Evolutionary conservation across 2,888 invertebrate species (phyloP), one percentile per base, ranked within the genome.

Genomic region (Piscicola geometra): DNA sequence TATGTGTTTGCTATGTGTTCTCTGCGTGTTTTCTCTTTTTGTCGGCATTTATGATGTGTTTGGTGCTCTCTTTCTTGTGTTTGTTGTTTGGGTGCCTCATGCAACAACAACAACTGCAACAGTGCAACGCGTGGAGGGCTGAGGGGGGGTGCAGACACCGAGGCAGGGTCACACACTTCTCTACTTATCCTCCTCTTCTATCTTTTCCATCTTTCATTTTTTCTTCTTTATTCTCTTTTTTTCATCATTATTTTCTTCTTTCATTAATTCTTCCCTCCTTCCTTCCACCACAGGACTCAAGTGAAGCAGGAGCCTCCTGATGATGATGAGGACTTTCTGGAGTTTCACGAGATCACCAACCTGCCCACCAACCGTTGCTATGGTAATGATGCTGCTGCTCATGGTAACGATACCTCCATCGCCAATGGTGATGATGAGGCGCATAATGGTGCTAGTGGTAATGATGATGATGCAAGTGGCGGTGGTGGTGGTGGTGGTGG

Each of bases 291-390:
- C 56, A 15, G 72, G 21, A 56, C 32, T 30, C 0, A 32, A 50
- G 25, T 72, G 72, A 72, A 72, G 72, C 28, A 56, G 30, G 72
- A 72, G 30, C 72, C 72, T n/a, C 25, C 33, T 5, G 72, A 72
- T 9, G 56, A 25, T 5, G 72, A 72, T 9, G 56, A 25, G 28
- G 72, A 72, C 18, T 50, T 72, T 52, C 30, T 56, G 18, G 33
- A 50, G 21, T 25, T 50, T 30, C 50, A 60, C 1, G 72, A 60
- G 47, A 28, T 68, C 5, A 25, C 60, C 25, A 56, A 56, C 21
- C 60, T 56, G n/a, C n/a, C 21, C 5, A 5, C 3, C 60, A 56
- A 56, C 60, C 41, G 15, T 15, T 41, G 41, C 41, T 41, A 64
- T 21, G 9, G 21, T 21, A 3, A 64, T 15, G 21, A 50, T 5